phyloP scores from a whole-genome alignment of 2,113 vertebrate genomes.

The Meles meles region DNA sequence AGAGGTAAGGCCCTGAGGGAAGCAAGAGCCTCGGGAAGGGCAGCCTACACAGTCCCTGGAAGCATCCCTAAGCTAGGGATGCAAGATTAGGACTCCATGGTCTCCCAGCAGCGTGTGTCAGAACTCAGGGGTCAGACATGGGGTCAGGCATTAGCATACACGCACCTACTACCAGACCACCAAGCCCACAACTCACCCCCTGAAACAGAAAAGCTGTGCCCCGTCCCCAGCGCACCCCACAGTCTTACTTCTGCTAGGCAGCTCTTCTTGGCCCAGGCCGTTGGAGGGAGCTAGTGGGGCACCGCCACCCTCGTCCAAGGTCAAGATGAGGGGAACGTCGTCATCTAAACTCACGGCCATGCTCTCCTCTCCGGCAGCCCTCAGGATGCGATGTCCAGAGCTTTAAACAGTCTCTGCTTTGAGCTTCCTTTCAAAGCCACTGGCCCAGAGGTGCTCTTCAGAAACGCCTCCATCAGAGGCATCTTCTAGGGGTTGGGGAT shows the following conservation, averaged over 20 bases:
- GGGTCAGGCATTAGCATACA: background rate
- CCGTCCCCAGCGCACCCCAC: background rate
- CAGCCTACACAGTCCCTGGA: background rate
- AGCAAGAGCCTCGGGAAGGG: accelerated
- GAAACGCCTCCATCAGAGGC: slow-evolving; percentile 39
- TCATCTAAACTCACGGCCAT: slow-evolving; percentile 89
- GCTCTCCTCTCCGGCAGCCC: background rate
- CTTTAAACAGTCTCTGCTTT: background rate
- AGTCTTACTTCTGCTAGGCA: slow-evolving; percentile 87
- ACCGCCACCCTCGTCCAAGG: slow-evolving; percentile 89
- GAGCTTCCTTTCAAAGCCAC: background rate
- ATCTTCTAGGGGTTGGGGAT: background rate
- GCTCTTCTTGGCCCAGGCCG: slow-evolving; percentile 79
- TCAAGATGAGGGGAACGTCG: slow-evolving; percentile 95
- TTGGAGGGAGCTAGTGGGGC: slow-evolving; percentile 81
- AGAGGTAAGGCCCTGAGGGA: accelerated
- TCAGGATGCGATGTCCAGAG: background rate
- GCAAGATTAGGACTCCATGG: background rate
- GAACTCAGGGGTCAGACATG: background rate
- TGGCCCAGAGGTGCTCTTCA: slow-evolving; percentile 33
- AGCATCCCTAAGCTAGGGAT: background rate
- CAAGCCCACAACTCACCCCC: background rate
- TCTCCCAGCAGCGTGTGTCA: background rate
- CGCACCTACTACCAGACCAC: background rate
- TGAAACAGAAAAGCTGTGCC: background rate